These are phyloP conservation scores for Amphipyra berbera DNA, from an alignment of 2,888 invertebrate species.

Conservation along the genomic window DNA sequence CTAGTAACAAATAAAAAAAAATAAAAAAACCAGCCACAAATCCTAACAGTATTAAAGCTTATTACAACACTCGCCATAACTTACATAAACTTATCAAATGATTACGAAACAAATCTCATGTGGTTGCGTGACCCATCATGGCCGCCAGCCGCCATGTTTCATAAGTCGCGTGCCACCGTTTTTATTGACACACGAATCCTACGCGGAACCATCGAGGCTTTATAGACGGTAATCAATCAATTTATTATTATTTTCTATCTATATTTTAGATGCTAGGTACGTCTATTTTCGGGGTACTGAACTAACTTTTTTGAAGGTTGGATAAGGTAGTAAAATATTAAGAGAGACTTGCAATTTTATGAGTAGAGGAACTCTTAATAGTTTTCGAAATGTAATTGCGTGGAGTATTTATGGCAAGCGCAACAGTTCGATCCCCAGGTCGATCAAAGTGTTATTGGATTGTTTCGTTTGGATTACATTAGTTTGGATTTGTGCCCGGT, in stretches of 20 bases:
- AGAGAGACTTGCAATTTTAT: neutral
- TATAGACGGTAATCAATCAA: conserved; percentile 59
- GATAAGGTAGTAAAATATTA: neutral
- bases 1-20: neutral
- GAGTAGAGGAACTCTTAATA: neutral
- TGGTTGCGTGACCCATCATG: conserved; percentile 43
- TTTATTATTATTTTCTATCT: conserved; percentile 42
- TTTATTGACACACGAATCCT: conserved; percentile 55
- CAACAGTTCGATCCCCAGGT: too few relatives aligned
- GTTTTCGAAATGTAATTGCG: neutral
- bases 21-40: neutral
- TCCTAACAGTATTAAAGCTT: conserved; percentile 13
- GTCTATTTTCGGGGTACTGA: conserved; percentile 26
- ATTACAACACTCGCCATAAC: conserved; percentile 37
- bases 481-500: too few relatives aligned
- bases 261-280: conserved; percentile 25
- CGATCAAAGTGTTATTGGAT: too few relatives aligned
- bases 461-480: too few relatives aligned
- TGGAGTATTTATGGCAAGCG: too few relatives aligned
- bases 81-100: conserved; percentile 42
- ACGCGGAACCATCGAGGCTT: conserved; percentile 27
- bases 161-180: conserved; percentile 44
- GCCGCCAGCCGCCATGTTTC: conserved; percentile 44
- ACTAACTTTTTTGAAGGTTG: conserved; percentile 15
- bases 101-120: conserved; percentile 50